Evolutionary conservation across 2,797 vertebrate genomes (phyloP).

Genomic region (Menidia menidia): DNA sequence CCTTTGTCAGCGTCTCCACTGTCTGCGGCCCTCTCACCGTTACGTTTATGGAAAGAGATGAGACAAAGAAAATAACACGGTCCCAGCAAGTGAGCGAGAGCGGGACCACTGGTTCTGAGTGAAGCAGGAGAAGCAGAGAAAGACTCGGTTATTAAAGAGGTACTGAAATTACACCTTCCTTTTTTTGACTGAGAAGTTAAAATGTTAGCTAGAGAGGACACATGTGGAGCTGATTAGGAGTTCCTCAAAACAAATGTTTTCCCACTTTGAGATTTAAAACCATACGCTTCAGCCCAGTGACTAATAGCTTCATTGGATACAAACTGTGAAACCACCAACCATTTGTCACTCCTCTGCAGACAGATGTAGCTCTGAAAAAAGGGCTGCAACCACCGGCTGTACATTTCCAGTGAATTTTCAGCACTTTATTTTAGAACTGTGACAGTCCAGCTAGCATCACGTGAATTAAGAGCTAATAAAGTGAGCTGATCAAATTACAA

Average conservation of each 20-base stretch:
- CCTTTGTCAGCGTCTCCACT: conserved; percentile 56
- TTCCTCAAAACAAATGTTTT: conserved; percentile 1
- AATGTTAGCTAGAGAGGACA: conserved; percentile 4
- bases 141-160: not conserved
- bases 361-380: not conserved
- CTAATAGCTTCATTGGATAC: conserved; percentile 7
- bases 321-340: conserved; percentile 17
- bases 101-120: not conserved
- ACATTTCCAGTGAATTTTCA: not conserved
- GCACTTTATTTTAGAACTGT: not conserved
- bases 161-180: conserved; percentile 8
- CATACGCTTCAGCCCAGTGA: not conserved
- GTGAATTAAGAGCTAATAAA: not conserved
- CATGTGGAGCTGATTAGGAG: conserved; percentile 19
- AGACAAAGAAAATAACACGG: conserved; percentile 16
- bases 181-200: not conserved
- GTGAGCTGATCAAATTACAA: not conserved
- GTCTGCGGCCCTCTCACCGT: conserved; percentile 27
- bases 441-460: not conserved
- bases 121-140: not conserved
- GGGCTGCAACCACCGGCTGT: not conserved
- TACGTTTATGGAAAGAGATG: conserved; percentile 26
- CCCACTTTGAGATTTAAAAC: conserved; percentile 1
- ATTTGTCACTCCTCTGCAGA: not conserved
- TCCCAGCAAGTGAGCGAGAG: conserved; percentile 7